A percentile compares a stretch with the other conserved stretches of the same genome.
These are phyloP conservation scores for Perccottus glenii DNA, from an alignment of 2,113 vertebrate genomes.

Conservation along the genomic window DNA sequence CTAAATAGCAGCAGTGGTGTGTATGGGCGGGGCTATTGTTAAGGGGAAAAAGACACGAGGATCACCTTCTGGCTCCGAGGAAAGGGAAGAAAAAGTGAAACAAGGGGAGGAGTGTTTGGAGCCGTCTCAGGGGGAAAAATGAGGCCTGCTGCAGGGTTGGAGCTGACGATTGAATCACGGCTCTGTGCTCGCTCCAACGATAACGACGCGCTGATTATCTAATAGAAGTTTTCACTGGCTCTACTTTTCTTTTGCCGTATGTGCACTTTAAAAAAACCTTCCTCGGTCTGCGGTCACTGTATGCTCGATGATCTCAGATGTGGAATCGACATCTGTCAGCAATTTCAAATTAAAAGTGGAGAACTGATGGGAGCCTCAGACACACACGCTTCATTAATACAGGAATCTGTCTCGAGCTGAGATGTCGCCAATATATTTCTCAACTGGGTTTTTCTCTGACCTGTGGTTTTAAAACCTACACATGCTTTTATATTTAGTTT, in stretches of 20 bases:
- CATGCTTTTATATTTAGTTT: conserved; percentile 19
- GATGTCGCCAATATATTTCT: conserved; percentile 20
- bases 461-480: conserved; percentile 18
- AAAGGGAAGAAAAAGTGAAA: conserved; percentile 48
- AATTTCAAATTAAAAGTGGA: conserved; percentile 58
- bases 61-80: conserved; percentile 57
- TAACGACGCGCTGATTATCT: too few relatives aligned
- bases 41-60: conserved; percentile 50
- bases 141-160: conserved; percentile 44
- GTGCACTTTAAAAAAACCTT: conserved; percentile 1
- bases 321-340: conserved; percentile 65
- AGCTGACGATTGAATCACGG: conserved; percentile 27
- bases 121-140: conserved; percentile 49
- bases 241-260: background rate
- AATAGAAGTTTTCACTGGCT: too few relatives aligned
- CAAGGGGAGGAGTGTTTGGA: conserved; percentile 58
- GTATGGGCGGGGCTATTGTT: conserved; percentile 47
- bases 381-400: conserved; percentile 2
- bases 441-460: conserved; percentile 29
- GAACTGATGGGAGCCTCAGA: conserved; percentile 28
- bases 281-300: conserved; percentile 10
- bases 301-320: conserved; percentile 37
- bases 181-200: conserved; percentile 11
- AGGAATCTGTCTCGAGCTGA: background rate
- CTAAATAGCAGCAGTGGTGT: conserved; percentile 57